phyloP scores from a whole-genome alignment of 1,140 invertebrate species.

The Drosophila grimshawi region DNA sequence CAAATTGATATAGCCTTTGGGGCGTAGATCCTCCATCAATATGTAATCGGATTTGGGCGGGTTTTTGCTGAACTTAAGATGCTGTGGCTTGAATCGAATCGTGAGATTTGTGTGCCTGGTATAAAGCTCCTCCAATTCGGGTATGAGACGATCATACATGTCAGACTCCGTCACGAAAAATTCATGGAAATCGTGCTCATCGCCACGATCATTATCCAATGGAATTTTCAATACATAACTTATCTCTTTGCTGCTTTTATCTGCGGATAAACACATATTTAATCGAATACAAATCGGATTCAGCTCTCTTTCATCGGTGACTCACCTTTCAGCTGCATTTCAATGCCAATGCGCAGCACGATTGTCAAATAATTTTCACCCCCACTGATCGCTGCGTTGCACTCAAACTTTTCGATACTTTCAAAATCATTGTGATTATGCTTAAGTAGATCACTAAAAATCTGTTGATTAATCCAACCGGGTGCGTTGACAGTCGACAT shows the following conservation, averaged over 20 bases:
- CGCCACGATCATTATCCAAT: slow-evolving; percentile 45
- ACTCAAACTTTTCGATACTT: slow-evolving; percentile 48
- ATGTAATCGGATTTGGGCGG: slow-evolving; percentile 60
- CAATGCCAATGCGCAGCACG: slow-evolving; percentile 62
- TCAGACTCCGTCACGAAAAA: slow-evolving; percentile 56
- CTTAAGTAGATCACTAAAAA: slow-evolving; percentile 82
- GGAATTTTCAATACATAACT: slow-evolving; percentile 72
- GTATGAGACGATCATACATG: slow-evolving; percentile 67
- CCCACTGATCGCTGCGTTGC: slow-evolving; percentile 50
- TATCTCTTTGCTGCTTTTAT: slow-evolving; percentile 43
- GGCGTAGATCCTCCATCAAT: slow-evolving; percentile 58
- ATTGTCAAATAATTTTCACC: slow-evolving; percentile 76
- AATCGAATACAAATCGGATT: neutral
- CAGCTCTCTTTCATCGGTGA: neutral
- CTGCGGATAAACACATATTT: slow-evolving; percentile 30
- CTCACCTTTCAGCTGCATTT: slow-evolving; percentile 61
- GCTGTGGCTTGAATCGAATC: slow-evolving; percentile 57
- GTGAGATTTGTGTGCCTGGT: slow-evolving; percentile 52
- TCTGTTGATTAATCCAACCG: slow-evolving; percentile 84
- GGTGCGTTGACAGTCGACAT: slow-evolving; percentile 50
- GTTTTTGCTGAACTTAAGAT: slow-evolving; percentile 49
- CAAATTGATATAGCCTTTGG: slow-evolving; percentile 75
- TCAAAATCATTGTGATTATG: slow-evolving; percentile 69
- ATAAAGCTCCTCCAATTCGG: slow-evolving; percentile 59
- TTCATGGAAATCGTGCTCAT: slow-evolving; percentile 58